Conservation (phyloP, 2,888 invertebrate genomes). For the Pseudolycoriella hygida region DNA sequence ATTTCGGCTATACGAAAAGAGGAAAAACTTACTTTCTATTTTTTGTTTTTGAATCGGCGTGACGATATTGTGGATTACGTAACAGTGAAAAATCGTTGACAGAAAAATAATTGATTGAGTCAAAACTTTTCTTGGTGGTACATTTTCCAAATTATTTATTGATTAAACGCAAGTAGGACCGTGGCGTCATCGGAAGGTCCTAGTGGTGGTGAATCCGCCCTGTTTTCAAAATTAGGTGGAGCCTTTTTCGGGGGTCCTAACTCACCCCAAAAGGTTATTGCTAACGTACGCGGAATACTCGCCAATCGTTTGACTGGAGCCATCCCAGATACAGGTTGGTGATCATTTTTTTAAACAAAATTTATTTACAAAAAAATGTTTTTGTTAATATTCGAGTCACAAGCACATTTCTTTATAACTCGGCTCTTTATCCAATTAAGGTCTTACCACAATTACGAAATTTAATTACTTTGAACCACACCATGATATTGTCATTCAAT, state of each 20-base stretch:
- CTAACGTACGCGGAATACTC: conserved; percentile 55
- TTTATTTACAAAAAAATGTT: neutral
- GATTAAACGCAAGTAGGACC: conserved; percentile 13
- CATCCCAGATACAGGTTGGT: conserved; percentile 52
- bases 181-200: conserved; percentile 29
- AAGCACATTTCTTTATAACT: neutral
- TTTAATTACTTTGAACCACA: too few relatives aligned
- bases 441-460: neutral
- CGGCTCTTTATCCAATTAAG: neutral
- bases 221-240: conserved; percentile 47
- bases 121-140: neutral
- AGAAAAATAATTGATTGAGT: neutral
- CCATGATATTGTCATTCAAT: too few relatives aligned
- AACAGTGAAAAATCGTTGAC: neutral
- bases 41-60: neutral
- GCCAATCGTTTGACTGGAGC: conserved; percentile 47
- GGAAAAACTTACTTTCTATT: neutral
- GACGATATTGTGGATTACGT: neutral
- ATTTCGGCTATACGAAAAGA: neutral
- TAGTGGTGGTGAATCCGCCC: conserved; percentile 35
- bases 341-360: neutral
- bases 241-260: conserved; percentile 51
- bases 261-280: conserved; percentile 52
- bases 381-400: neutral
- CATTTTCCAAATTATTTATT: neutral